Percentiles rank a stretch among this genome's conserved stretches.
phyloP scores from a whole-genome alignment of 2,113 vertebrate genomes.

The Ammodytes dubius region DNA sequence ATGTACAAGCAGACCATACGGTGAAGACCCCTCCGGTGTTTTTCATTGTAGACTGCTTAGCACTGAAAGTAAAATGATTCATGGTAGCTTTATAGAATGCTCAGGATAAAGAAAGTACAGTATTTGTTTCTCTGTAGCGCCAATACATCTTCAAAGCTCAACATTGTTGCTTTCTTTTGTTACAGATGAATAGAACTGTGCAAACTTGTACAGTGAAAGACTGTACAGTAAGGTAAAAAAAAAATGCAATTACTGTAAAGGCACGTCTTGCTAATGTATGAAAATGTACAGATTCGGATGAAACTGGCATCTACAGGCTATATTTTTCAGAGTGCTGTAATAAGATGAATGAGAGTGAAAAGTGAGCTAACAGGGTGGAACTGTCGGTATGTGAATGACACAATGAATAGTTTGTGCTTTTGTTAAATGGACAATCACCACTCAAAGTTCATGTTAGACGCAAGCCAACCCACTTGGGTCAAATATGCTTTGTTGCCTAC shows the following conservation, averaged over 20 bases:
- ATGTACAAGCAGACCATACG: conserved; percentile 59
- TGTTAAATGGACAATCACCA: conserved; percentile 59
- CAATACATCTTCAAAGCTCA: conserved; percentile 30
- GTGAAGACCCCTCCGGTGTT: conserved; percentile 14
- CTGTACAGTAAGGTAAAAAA: conserved; percentile 61
- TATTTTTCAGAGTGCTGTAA: conserved; percentile 70
- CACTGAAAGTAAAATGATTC: conserved; percentile 53
- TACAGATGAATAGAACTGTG: conserved; percentile 52
- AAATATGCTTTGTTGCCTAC: conserved; percentile 55
- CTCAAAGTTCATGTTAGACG: conserved; percentile 24
- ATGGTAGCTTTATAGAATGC: conserved; percentile 61
- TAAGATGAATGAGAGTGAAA: conserved; percentile 48
- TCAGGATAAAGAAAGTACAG: conserved; percentile 74
- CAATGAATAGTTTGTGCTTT: conserved; percentile 38
- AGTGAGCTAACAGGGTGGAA: conserved; percentile 39
- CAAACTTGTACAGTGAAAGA: conserved; percentile 51
- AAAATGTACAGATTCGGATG: conserved; percentile 69
- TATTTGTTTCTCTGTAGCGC: conserved; percentile 55
- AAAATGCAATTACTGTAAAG: conserved; percentile 50
- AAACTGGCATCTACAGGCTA: conserved; percentile 46
- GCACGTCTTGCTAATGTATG: conserved; percentile 53
- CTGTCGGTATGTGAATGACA: conserved; percentile 25
- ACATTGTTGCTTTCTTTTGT: conserved; percentile 44
- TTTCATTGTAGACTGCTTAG: conserved; percentile 46
- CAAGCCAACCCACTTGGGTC: conserved; percentile 33